Evolutionary conservation across 2,888 invertebrate species (phyloP).

Genomic region (Polydrusus tereticollis): DNA sequence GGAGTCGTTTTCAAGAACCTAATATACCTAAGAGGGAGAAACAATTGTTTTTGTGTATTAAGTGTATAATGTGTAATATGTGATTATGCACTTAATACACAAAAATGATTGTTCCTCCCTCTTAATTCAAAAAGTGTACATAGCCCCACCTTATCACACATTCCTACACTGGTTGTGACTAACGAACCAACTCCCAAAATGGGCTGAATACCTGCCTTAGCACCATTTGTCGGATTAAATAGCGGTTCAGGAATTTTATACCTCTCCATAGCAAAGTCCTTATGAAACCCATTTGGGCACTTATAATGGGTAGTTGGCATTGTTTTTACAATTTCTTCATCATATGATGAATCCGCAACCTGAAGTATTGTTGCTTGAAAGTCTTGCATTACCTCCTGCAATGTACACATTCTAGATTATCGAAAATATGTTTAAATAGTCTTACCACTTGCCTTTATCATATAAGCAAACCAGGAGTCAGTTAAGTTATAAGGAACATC

Average conservation of each 20-base stretch:
- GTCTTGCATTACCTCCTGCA: conserved; percentile 74
- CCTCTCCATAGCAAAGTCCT: conserved; percentile 77
- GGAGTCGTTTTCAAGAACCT: no score
- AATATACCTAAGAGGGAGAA: no score
- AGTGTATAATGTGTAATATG: no score
- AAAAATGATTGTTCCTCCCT: no score
- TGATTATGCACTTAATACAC: no score
- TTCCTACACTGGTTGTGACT: conserved; percentile 80
- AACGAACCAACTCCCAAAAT: conserved; percentile 77
- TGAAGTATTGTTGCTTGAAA: conserved; percentile 78
- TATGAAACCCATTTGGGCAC: conserved; percentile 80
- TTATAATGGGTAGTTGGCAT: conserved; percentile 78
- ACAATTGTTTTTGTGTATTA: no score
- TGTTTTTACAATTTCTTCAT: conserved; percentile 73
- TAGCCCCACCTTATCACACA: no score
- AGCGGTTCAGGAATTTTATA: conserved; percentile 78
- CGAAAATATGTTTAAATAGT: not conserved
- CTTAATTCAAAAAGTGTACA: no score
- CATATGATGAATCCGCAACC: conserved; percentile 76
- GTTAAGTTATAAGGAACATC: conserved; percentile 69
- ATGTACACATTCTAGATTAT: conserved; percentile 51
- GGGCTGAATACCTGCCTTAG: conserved; percentile 68
- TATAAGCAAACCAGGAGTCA: conserved; percentile 77
- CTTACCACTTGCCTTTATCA: conserved; percentile 67
- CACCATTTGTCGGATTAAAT: conserved; percentile 75